Evolutionary conservation across 2,888 invertebrate genomes (phyloP), one percentile per base, ranked within the genome.

Genomic region (Ormyrus labotus): DNA sequence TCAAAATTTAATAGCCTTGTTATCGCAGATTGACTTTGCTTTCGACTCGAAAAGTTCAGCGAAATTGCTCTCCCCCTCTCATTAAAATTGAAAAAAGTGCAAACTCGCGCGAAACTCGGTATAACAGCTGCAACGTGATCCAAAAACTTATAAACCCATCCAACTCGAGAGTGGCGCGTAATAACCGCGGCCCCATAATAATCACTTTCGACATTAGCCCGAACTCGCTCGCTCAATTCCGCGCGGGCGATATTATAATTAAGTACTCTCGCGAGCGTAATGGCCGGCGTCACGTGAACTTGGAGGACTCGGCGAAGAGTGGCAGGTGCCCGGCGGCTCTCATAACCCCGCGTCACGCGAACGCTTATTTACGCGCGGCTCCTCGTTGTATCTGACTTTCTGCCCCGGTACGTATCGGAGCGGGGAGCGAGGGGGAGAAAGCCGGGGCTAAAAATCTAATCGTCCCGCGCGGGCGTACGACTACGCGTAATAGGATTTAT

Each of bases 161-260:
- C 34, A 34, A 34, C 19, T n/a, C 64, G 64, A 51, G 57, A 70
- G n/a, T 9, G 34, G 13, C 47, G 47, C 70, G 55, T 75, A 75
- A 75, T 71, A 71, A 80, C 67, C 63, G n/a, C n/a, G 72, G 19
- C 50, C 11, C 8, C 51, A 69, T 77, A 77, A 69, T 58, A 73
- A 81, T 80, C 19, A 57, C 53, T 3, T 74, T 70, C 10, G 58
- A 64, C 70, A 55, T 47, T 8, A 58, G 34, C 58, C 45, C n/a
- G 60, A 47, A 60, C 55, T 19, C 55, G 13, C 19, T 34, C 34
- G 34, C 34, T 34, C 34, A 34, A 34, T 34, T 34, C 34, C 19
- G 13, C 47, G 10, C 85, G 82, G 85, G 88, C 87, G 89, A 89
- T 90, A 90, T 90, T 90, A 90, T 90, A 90, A 90, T 90, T 90